Evolutionary conservation across 2,888 invertebrate genomes (phyloP).

Genomic region (Drosophila hamatofila): DNA sequence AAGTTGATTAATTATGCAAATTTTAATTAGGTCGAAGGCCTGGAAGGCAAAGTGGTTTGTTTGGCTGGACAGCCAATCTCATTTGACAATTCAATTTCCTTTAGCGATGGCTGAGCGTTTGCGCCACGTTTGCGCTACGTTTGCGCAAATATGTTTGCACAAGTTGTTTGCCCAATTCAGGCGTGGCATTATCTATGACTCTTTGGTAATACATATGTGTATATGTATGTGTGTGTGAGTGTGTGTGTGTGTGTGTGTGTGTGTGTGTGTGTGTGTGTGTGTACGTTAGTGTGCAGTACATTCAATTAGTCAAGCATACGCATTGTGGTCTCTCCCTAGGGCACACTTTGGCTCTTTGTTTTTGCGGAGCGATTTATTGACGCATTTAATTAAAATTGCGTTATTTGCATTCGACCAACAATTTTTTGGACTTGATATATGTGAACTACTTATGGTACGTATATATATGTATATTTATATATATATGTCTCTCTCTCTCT

Average conservation of each 20-base stretch:
- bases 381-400: conserved; percentile 68
- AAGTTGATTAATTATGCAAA: conserved; percentile 77
- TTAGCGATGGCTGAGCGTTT: conserved; percentile 18
- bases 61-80: conserved; percentile 36
- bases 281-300: too few species aligned
- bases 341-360: conserved; percentile 36
- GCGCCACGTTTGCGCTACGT: conserved; percentile 31
- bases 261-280: conserved; percentile 13
- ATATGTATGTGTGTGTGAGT: not conserved
- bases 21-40: conserved; percentile 66
- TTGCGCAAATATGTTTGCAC: conserved; percentile 36
- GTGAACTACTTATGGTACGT: not conserved
- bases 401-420: conserved; percentile 56
- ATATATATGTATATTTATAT: not conserved
- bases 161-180: conserved; percentile 41
- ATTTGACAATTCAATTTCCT: conserved; percentile 72
- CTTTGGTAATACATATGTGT: conserved; percentile 5
- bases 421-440: conserved; percentile 18
- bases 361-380: conserved; percentile 62
- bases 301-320: conserved; percentile 72
- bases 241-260: not conserved
- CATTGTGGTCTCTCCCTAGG: conserved; percentile 46
- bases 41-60: conserved; percentile 25
- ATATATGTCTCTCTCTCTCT: too few species aligned
- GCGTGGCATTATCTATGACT: conserved; percentile 54